Evolutionary conservation across 2,113 vertebrate genomes (phyloP).

Genomic region (Zingel zingel): DNA sequence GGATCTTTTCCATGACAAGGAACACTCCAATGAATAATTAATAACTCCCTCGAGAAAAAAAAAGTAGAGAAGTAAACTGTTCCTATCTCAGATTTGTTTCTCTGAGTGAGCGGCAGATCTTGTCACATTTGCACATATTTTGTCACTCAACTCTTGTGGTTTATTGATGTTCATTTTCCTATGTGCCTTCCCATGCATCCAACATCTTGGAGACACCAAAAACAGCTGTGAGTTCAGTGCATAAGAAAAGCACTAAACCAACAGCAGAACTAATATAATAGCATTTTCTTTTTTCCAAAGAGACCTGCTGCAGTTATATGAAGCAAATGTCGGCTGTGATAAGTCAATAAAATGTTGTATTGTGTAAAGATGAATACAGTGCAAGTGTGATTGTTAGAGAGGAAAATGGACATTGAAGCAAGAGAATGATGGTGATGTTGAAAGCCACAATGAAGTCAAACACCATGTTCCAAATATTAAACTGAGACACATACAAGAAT

Average conservation of each 20-base stretch:
- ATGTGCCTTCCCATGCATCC: not conserved
- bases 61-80: slow-evolving; percentile 46
- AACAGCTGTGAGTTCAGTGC: slow-evolving; percentile 17
- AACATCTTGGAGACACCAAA: slow-evolving; percentile 15
- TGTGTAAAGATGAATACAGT: not conserved
- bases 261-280: slow-evolving; percentile 18
- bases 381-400: slow-evolving; percentile 21
- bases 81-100: slow-evolving; percentile 49
- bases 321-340: slow-evolving; percentile 8
- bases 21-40: slow-evolving; percentile 72
- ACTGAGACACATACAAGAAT: slow-evolving; percentile 14
- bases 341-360: slow-evolving; percentile 17
- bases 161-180: slow-evolving; percentile 38
- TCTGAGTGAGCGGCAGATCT: slow-evolving; percentile 41
- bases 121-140: slow-evolving; percentile 62
- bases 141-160: slow-evolving; percentile 40
- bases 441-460: not conserved
- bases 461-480: not conserved
- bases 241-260: slow-evolving; percentile 11
- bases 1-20: slow-evolving; percentile 35
- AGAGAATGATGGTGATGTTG: not conserved
- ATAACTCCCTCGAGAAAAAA: slow-evolving; percentile 57
- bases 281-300: slow-evolving; percentile 13
- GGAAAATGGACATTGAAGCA: slow-evolving; percentile 22
- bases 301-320: slow-evolving; percentile 11